These are phyloP conservation scores for Zingel zingel DNA, from an alignment of 2,113 vertebrate species.

Conservation along the genomic window DNA sequence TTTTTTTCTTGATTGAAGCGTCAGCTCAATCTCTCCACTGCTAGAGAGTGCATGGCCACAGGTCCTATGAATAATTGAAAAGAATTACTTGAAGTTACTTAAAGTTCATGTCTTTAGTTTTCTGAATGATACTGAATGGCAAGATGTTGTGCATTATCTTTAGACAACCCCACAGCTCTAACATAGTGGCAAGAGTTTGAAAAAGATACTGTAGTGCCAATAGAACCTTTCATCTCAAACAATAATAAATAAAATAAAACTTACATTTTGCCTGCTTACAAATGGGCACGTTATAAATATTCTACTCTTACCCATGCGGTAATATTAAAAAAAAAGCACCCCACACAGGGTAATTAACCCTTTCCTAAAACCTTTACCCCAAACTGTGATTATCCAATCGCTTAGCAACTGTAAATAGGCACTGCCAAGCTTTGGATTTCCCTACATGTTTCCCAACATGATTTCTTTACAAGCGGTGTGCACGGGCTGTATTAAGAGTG, in stretches of 20 bases:
- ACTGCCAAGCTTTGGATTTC: not conserved
- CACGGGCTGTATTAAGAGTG: not conserved
- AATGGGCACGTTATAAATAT: not conserved
- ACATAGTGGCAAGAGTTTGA: not conserved
- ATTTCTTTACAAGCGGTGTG: too few species aligned
- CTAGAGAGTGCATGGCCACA: slow-evolving; percentile 8
- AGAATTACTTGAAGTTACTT: slow-evolving; percentile 11
- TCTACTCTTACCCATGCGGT: not conserved
- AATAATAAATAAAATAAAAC: not conserved
- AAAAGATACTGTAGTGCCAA: not conserved
- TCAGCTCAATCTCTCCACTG: slow-evolving; percentile 32
- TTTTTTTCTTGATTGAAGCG: slow-evolving; percentile 38
- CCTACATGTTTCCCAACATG: too few species aligned
- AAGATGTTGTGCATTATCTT: not conserved
- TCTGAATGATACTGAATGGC: not conserved
- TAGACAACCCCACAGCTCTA: not conserved
- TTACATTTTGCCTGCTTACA: not conserved
- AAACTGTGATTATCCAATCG: not conserved
- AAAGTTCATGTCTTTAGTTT: slow-evolving; percentile 2
- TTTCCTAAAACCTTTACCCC: not conserved
- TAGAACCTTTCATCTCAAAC: not conserved
- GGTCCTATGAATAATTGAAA: slow-evolving; percentile 43
- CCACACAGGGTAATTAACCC: not conserved
- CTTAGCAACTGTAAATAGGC: not conserved
- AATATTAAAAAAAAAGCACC: not conserved